These are phyloP conservation scores for Choristoneura fumiferana DNA, from an alignment of 1,140 invertebrate species.

Conservation along the genomic window DNA sequence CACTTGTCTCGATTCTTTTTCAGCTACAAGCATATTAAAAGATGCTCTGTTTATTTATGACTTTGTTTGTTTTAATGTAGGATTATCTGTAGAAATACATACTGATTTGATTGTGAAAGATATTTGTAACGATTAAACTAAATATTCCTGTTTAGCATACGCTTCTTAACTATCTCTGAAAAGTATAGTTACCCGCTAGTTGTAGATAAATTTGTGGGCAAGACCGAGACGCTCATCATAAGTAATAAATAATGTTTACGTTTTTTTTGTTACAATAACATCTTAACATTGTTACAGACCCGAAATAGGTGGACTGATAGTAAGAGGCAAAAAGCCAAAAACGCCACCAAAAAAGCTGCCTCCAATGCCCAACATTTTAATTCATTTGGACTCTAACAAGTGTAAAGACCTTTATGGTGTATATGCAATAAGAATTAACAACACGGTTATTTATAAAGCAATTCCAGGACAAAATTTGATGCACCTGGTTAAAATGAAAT, in stretches of 20 bases:
- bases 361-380: conserved; percentile 34
- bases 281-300: conserved; percentile 44
- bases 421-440: conserved; percentile 61
- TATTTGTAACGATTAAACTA: too few relatives aligned
- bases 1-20: too few relatives aligned
- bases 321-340: conserved; percentile 52
- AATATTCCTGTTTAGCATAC: too few relatives aligned
- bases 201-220: too few relatives aligned
- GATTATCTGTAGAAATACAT: too few relatives aligned
- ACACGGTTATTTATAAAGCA: conserved; percentile 53
- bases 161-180: too few relatives aligned
- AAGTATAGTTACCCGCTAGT: too few relatives aligned
- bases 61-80: conserved; percentile 5
- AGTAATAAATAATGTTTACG: conserved; percentile 13
- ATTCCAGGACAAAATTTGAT: conserved; percentile 32
- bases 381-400: conserved; percentile 10
- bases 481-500: conserved; percentile 41
- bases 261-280: conserved; percentile 5
- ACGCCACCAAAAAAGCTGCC: conserved; percentile 38
- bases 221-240: too few relatives aligned
- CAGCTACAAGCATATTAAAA: too few relatives aligned
- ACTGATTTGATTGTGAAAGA: too few relatives aligned
- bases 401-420: conserved; percentile 24
- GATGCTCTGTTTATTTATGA: too few relatives aligned
- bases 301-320: conserved; percentile 43